Evolutionary conservation across 2,888 invertebrate genomes (phyloP).

Genomic region (Dryadula phaetusa): DNA sequence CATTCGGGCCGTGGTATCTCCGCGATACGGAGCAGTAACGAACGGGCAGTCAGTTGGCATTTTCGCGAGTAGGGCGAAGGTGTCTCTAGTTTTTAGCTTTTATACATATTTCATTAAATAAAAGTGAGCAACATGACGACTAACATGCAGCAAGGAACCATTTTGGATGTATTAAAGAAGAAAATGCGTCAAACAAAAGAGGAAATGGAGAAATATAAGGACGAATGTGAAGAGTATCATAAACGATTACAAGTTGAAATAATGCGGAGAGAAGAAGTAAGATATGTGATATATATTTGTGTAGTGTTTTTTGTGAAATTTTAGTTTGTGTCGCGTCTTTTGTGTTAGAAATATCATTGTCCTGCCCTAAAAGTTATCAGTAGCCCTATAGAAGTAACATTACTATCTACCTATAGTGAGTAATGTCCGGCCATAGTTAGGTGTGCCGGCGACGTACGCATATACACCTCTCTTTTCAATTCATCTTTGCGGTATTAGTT

Average conservation of each 20-base stretch:
- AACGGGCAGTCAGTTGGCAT: conserved; percentile 81
- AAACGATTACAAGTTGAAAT: conserved; percentile 97
- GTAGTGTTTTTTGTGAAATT: conserved; percentile 66
- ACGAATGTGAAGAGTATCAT: conserved; percentile 98
- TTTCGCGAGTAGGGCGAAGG: conserved; percentile 82
- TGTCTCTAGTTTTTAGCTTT: conserved; percentile 79
- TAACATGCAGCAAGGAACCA: conserved; percentile 95
- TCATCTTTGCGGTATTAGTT: conserved; percentile 59
- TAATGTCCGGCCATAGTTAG: conserved; percentile 84
- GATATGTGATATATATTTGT: conserved; percentile 79
- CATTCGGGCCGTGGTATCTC: conserved; percentile 82
- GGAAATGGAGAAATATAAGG: conserved; percentile 99
- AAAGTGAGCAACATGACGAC: conserved; percentile 90
- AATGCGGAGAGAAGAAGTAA: conserved; percentile 99
- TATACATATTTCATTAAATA: conserved; percentile 68
- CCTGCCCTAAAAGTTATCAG: conserved; percentile 71
- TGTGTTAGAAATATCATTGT: conserved; percentile 56
- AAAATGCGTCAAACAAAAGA: conserved; percentile 99
- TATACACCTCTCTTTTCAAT: conserved; percentile 78
- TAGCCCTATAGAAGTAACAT: conserved; percentile 55
- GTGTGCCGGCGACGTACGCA: conserved; percentile 84
- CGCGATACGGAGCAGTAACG: conserved; percentile 75
- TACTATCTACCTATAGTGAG: conserved; percentile 83
- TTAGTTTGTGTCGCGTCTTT: conserved; percentile 57
- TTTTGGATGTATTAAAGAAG: conserved; percentile 98